These are phyloP conservation scores for Thamnaconus septentrionalis DNA, from an alignment of 2,113 vertebrate genomes.

Conservation along the genomic window DNA sequence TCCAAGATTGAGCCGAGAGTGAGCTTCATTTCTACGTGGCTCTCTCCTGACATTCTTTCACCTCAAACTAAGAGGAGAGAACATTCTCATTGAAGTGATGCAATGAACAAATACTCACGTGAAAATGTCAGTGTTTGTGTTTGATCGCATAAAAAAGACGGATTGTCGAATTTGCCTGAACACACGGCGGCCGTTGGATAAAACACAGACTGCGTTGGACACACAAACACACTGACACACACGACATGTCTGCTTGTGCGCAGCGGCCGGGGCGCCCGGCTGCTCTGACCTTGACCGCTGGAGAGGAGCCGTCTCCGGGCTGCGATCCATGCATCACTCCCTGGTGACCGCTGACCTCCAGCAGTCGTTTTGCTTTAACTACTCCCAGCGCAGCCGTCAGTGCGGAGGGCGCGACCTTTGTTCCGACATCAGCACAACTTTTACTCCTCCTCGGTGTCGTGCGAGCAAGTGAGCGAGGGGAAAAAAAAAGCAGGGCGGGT, in stretches of 20 bases:
- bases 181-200: not conserved
- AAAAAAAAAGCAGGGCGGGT: not conserved
- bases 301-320: slow-evolving; percentile 55
- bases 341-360: slow-evolving; percentile 59
- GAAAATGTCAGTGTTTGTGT: slow-evolving; percentile 16
- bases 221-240: slow-evolving; percentile 25
- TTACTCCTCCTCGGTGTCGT: slow-evolving; percentile 43
- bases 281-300: slow-evolving; percentile 68
- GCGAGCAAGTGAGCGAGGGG: not conserved
- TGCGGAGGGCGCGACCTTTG: slow-evolving; percentile 58
- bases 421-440: slow-evolving; percentile 51
- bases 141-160: slow-evolving; percentile 1
- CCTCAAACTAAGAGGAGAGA: slow-evolving; percentile 6
- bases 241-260: not conserved
- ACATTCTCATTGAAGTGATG: slow-evolving; percentile 30
- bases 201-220: slow-evolving; percentile 3
- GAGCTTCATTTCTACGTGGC: no score
- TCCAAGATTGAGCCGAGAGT: no score
- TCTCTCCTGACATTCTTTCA: no score
- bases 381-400: slow-evolving; percentile 54
- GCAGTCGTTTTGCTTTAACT: slow-evolving; percentile 56
- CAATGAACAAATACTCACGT: slow-evolving; percentile 28
- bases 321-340: slow-evolving; percentile 62
- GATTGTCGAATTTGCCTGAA: not conserved
- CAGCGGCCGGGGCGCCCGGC: slow-evolving; percentile 24